These are phyloP conservation scores for Ormyrus rosae DNA, from an alignment of 2,888 invertebrate genomes.

Conservation along the genomic window DNA sequence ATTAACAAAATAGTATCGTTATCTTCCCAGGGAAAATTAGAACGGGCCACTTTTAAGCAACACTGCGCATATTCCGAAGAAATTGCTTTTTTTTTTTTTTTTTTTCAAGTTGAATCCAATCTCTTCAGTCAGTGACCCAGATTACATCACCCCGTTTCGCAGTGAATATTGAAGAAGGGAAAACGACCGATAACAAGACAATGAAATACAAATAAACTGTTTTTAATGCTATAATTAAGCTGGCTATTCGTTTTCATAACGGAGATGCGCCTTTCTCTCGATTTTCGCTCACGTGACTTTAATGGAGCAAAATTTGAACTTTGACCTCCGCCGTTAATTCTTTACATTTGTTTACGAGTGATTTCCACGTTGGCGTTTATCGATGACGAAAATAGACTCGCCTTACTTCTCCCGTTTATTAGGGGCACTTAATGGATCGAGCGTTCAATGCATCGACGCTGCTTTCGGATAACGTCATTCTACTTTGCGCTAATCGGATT, in stretches of 20 bases:
- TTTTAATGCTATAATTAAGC: slow-evolving; percentile 11
- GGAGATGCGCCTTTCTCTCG: background rate
- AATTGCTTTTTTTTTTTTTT: too few species aligned
- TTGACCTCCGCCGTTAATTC: slow-evolving; percentile 4
- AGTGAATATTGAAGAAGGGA: too few species aligned
- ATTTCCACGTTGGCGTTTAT: background rate
- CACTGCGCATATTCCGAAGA: too few species aligned
- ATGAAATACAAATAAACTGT: too few species aligned
- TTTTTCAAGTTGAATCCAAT: too few species aligned
- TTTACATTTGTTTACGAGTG: background rate
- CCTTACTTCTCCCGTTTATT: slow-evolving; percentile 20
- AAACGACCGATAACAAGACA: too few species aligned
- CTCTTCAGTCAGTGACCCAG: too few species aligned
- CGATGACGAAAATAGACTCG: background rate
- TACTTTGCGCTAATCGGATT: slow-evolving; percentile 6
- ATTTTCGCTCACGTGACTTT: slow-evolving; percentile 25
- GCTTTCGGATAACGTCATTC: slow-evolving; percentile 3
- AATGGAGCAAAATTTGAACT: slow-evolving; percentile 27
- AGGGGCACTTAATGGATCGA: slow-evolving; percentile 11
- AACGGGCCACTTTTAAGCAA: too few species aligned
- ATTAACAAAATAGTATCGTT: too few species aligned
- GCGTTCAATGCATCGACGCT: slow-evolving; percentile 5
- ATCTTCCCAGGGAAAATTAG: too few species aligned
- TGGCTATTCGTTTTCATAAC: slow-evolving; percentile 10
- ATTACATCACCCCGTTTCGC: too few species aligned